phyloP scores from a whole-genome alignment of 2,888 invertebrate genomes.

The Candidula unifasciata region DNA sequence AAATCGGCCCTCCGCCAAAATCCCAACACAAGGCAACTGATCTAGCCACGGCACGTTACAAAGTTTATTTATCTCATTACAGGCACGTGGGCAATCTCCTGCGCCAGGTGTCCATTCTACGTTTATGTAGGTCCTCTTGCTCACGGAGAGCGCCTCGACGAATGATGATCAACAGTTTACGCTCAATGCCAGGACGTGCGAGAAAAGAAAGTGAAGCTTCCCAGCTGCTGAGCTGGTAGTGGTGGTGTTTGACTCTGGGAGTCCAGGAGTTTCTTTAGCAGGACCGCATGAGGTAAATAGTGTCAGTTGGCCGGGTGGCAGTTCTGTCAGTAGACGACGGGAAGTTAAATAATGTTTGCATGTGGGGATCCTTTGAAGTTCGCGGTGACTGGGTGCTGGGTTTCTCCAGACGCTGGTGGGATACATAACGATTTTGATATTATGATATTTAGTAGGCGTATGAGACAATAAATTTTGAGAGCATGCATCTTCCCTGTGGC shows the following conservation, averaged over 20 bases:
- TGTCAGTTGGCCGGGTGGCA: no score
- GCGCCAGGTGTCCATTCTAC: neutral
- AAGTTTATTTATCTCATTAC: constrained; percentile 28
- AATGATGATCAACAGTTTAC: constrained; percentile 37
- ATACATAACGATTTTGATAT: no score
- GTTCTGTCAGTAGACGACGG: no score
- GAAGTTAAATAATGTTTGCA: no score
- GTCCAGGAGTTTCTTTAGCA: no score
- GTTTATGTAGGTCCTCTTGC: neutral
- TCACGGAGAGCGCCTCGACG: neutral
- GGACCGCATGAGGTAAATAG: no score
- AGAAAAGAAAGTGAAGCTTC: constrained; percentile 3
- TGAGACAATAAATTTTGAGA: no score
- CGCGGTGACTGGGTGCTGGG: no score
- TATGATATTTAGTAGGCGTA: no score
- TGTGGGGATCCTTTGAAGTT: no score
- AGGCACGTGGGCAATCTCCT: constrained; percentile 9
- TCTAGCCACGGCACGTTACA: constrained; percentile 19
- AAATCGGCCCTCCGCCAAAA: neutral
- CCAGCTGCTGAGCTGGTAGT: neutral
- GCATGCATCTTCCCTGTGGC: no score
- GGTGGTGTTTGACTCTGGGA: neutral
- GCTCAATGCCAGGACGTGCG: constrained; percentile 6
- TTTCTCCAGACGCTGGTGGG: no score
- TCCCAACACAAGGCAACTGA: neutral